Conservation (phyloP, 2,888 invertebrate genomes). For the Drosophila cognata region DNA sequence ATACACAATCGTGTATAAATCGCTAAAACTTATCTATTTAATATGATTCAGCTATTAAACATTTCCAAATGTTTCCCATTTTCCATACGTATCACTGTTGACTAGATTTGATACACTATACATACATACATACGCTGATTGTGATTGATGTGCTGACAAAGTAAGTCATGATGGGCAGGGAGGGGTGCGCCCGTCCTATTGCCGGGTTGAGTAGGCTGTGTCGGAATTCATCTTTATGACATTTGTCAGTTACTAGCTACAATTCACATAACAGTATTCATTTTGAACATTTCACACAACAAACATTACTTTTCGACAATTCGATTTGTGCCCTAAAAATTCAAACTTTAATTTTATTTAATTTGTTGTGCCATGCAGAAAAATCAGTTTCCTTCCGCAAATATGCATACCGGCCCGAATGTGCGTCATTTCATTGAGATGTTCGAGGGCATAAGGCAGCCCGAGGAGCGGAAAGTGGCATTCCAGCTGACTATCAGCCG, state of each 20-base stretch:
- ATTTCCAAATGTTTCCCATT: background rate
- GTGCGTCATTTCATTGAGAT: constrained; percentile 24
- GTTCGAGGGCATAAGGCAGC: constrained; percentile 24
- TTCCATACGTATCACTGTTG: background rate
- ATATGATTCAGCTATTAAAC: background rate
- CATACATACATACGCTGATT: constrained; percentile 27
- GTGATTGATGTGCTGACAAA: constrained; percentile 53
- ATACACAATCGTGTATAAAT: background rate
- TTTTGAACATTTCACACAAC: background rate
- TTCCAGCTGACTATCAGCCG: background rate
- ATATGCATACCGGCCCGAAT: background rate
- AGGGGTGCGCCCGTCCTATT: background rate
- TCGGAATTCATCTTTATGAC: background rate
- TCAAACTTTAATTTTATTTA: background rate
- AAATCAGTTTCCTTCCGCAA: background rate
- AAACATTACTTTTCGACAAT: background rate
- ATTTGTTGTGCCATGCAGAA: background rate
- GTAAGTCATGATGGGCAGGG: background rate
- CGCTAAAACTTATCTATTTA: background rate
- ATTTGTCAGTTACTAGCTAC: background rate
- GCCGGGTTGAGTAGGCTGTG: constrained; percentile 22
- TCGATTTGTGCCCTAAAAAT: background rate
- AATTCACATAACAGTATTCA: background rate
- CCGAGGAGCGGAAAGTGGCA: background rate
- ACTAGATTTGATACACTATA: background rate